phyloP scores from a whole-genome alignment of 2,797 vertebrate genomes.

The Sarcophilus harrisii region DNA sequence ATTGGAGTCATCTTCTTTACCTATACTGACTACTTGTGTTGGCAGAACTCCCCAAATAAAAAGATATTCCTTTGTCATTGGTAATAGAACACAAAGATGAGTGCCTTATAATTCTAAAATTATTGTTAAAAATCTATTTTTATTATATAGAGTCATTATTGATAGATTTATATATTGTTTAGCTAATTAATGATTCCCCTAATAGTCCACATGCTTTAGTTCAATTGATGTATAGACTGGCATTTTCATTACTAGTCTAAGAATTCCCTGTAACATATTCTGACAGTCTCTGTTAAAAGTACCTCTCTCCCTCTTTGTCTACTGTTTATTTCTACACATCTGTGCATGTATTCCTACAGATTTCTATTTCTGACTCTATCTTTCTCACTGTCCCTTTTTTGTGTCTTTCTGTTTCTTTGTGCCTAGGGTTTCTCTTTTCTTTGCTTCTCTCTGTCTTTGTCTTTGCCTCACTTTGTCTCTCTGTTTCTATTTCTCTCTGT shows the following conservation, averaged over 20 bases:
- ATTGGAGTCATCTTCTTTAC: background rate
- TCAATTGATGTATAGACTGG: background rate
- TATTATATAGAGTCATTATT: background rate
- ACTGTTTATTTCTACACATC: background rate
- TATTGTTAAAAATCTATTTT: background rate
- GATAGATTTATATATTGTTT: background rate
- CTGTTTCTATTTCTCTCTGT: background rate
- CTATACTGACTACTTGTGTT: background rate
- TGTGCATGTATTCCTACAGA: too few relatives aligned
- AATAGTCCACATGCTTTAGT: background rate
- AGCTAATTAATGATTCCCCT: background rate
- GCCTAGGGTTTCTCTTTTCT: background rate
- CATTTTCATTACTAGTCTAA: background rate
- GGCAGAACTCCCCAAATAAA: background rate
- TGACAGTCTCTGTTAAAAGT: background rate
- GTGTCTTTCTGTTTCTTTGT: background rate
- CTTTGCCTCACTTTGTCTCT: background rate
- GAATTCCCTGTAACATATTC: background rate
- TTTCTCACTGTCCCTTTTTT: background rate
- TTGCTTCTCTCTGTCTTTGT: background rate
- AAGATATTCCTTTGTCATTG: background rate
- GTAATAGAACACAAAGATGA: background rate
- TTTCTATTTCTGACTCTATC: background rate
- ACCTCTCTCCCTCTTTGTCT: background rate
- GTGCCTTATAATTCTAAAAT: background rate